Base-by-base conservation (phyloP, 2,888 invertebrate species). In the Philonicus albiceps region DNA sequence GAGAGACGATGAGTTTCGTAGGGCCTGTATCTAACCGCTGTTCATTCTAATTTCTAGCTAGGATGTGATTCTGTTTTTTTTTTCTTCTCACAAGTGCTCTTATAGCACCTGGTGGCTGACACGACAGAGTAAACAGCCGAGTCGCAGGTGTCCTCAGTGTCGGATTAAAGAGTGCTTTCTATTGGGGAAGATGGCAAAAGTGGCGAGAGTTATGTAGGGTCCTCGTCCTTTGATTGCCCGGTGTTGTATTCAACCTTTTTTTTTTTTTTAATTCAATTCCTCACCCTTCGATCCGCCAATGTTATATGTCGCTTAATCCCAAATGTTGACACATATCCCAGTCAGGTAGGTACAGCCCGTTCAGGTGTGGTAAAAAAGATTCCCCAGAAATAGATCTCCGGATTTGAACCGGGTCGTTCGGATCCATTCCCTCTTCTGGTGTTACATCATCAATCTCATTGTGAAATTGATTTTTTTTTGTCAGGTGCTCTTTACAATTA, bases 401-500 rank as follows among this genome's bases (percentile, higher is more conserved):
- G 37, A 27, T 64, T 6, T 16, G 7, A 49, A n/a, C 49, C 27
- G 3, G 64, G 22, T 16, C 2, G 19, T n/a, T 43, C 43, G 11
- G 64, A 64, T 7, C 27, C 22, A 8, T 7, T 11, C 27, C 11
- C 6, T 11, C 7, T 8, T 22, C 64, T 13, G 27, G 40, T 0
- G 40, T 40, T 76, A 76, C 76, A 76, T 76, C 76, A 76, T 76
- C 76, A 76, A 76, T 76, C 22, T 40, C 22, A 76, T 76, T 76
- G 76, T 76, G 40, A 22, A 76, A 76, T 76, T 76, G 76, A 76
- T 40, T 76, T 76, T 40, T 76, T 76, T 76, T 76, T 37, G 76
- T 76, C 76, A 76, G 37, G 37, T 37, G 64, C 76, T n/a, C n/a
- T 43, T 43, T 7, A 76, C 76, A 76, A 76, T 76, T 76, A 76